phyloP scores from a whole-genome alignment of 37 sponge, comb jelly and placozoan species.

The Beroe ovata region DNA sequence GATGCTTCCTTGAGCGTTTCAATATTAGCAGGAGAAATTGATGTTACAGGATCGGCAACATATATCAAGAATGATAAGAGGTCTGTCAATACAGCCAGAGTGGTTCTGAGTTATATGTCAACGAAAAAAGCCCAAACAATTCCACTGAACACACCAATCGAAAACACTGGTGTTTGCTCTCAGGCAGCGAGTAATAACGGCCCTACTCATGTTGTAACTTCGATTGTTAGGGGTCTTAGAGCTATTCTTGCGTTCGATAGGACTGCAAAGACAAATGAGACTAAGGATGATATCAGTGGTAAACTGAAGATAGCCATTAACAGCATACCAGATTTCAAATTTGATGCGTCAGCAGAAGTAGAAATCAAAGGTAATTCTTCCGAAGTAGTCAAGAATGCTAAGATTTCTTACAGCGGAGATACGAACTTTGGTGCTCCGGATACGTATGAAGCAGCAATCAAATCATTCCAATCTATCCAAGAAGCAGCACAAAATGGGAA shows the following conservation, averaged over 20 bases:
- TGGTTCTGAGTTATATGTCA: slow-evolving; percentile 11
- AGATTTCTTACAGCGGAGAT: slow-evolving; percentile 22
- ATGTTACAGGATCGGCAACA: neutral
- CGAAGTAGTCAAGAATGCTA: neutral
- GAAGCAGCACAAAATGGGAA: slow-evolving; percentile 11
- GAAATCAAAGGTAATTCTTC: neutral
- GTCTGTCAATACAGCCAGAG: neutral
- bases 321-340: slow-evolving; percentile 9
- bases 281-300: slow-evolving; percentile 10
- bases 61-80: neutral
- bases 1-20: neutral
- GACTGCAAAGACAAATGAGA: neutral
- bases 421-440: neutral
- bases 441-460: neutral
- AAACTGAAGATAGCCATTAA: neutral
- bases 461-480: neutral
- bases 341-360: neutral
- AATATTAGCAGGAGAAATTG: neutral
- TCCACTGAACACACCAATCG: slow-evolving; percentile 30
- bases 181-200: neutral
- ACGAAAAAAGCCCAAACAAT: slow-evolving; percentile 6
- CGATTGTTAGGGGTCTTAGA: neutral
- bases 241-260: slow-evolving; percentile 40
- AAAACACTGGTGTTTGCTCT: neutral
- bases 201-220: slow-evolving; percentile 50